Evolutionary conservation across 2,888 invertebrate genomes (phyloP).

Genomic region (Phaedon cochleariae): DNA sequence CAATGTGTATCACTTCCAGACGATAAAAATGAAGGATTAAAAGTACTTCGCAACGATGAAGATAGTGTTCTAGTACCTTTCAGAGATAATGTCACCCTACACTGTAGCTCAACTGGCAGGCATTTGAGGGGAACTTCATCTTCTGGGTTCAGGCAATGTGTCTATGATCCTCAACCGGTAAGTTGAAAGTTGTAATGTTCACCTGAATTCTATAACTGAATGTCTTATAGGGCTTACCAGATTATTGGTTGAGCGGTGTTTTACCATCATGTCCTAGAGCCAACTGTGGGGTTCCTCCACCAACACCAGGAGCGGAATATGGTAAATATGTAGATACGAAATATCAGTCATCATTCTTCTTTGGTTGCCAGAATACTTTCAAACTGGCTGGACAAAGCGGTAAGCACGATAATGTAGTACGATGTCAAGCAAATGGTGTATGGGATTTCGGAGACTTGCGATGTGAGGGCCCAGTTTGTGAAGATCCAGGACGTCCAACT

Average conservation of each 20-base stretch:
- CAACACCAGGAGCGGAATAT: slow-evolving; percentile 93
- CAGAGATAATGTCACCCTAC: slow-evolving; percentile 88
- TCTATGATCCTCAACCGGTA: slow-evolving; percentile 90
- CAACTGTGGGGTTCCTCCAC: slow-evolving; percentile 91
- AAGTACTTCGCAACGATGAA: slow-evolving; percentile 79
- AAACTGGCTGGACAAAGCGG: slow-evolving; percentile 92
- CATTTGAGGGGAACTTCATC: slow-evolving; percentile 82
- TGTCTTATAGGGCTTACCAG: slow-evolving; percentile 74
- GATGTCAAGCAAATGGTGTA: slow-evolving; percentile 89
- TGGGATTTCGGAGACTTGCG: slow-evolving; percentile 98
- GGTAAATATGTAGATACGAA: slow-evolving; percentile 87
- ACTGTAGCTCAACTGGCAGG: slow-evolving; percentile 80
- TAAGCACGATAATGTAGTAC: slow-evolving; percentile 89
- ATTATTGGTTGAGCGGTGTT: slow-evolving; percentile 90
- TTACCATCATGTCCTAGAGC: slow-evolving; percentile 87
- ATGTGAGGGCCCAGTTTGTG: slow-evolving; percentile 96
- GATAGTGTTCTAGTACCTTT: slow-evolving; percentile 88
- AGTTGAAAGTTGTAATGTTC: slow-evolving; percentile 41
- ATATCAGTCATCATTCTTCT: slow-evolving; percentile 93
- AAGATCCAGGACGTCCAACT: slow-evolving; percentile 93
- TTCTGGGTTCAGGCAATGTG: slow-evolving; percentile 90
- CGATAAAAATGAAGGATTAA: slow-evolving; percentile 86
- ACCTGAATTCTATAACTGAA: neutral
- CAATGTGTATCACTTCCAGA: slow-evolving; percentile 90
- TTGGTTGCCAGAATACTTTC: slow-evolving; percentile 95